Percentiles rank a stretch among this genome's conserved stretches.
These are phyloP conservation scores for Hoplostethus atlanticus DNA, from an alignment of 2,797 vertebrate genomes.

Conservation along the genomic window DNA sequence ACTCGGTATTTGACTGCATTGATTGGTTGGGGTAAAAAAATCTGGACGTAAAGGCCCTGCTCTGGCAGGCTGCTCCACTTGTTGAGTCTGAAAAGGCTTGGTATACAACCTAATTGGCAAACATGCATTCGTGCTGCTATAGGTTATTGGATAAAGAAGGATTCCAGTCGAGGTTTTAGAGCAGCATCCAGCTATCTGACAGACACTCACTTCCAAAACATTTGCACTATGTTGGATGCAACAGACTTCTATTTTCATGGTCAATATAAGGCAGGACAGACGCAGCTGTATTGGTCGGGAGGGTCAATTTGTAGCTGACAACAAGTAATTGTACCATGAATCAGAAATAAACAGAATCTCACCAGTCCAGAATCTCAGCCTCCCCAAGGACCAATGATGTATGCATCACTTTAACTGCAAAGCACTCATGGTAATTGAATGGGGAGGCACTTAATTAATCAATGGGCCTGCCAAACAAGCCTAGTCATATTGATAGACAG, in stretches of 20 bases:
- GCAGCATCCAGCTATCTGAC: conserved; percentile 19
- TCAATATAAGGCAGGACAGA: neutral
- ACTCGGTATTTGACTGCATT: conserved; percentile 18
- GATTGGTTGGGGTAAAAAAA: conserved; percentile 32
- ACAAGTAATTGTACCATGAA: conserved; percentile 9
- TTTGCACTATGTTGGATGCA: conserved; percentile 24
- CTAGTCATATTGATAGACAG: conserved; percentile 50
- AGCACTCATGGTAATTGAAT: conserved; percentile 37
- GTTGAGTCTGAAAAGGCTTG: conserved; percentile 31
- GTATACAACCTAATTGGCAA: conserved; percentile 38
- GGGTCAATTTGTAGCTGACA: neutral
- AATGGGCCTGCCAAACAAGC: conserved; percentile 38
- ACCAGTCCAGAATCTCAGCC: conserved; percentile 6
- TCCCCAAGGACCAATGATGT: conserved; percentile 32
- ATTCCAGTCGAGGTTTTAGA: conserved; percentile 16
- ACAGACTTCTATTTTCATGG: conserved; percentile 22
- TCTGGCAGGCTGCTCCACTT: conserved; percentile 17
- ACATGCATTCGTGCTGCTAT: conserved; percentile 26
- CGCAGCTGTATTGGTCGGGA: neutral
- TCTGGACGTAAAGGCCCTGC: conserved; percentile 28
- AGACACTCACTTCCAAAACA: conserved; percentile 36
- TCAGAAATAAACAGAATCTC: conserved; percentile 23
- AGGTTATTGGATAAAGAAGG: conserved; percentile 53
- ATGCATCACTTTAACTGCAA: conserved; percentile 49
- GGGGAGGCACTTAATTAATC: conserved; percentile 57